Evolutionary conservation across 2,113 vertebrate species (phyloP), one percentile per base, ranked within the genome.

Genomic region (Polyodon spathula): DNA sequence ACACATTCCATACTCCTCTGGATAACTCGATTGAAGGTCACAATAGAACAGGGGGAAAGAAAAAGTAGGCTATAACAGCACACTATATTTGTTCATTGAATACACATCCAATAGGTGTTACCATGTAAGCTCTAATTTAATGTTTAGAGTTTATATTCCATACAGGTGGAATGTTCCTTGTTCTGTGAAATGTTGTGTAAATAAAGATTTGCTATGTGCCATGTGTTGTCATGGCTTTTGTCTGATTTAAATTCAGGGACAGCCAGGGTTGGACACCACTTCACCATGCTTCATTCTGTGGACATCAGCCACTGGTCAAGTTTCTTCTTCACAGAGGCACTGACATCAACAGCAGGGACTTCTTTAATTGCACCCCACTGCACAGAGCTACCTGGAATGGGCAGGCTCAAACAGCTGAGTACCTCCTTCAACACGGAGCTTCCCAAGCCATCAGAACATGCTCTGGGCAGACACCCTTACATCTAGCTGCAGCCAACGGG

Each of bases 341-440:
- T 5, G 72, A 78, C 37, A 61, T 76, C 42, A 78, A 81, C 41
- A 41, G 64, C 17, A 44, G 63, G 8, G 76, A 77, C 57, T 62
- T 66, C 16, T 76, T 70, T 11, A 66, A 64, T 65, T 77, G 71
- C 63, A 81, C 78, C 0, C 71, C 78, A 6, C 54, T 81, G 42
- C 78, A 81, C 46, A 73, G 75, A 8, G 74, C 76, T 58, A 70
- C 74, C 52, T 74, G 65, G 59, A 73, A 60, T 37, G 75, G 78
- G 10, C 66, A 81, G 48, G 54, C 63, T 1, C 65, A 70, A 1
- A 51, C 60, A n/a, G 63, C 67, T 1, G 66, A 69, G 38, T 66
- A 71, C 42, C 76, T 81, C 10, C 63, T 81, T n/a, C 67, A 77
- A 59, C 65, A 62, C 27, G 76, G 78, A 15, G 76, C 76, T 1